Conservation (phyloP, 2,797 vertebrate genomes). For the Spinus olivaceus region DNA sequence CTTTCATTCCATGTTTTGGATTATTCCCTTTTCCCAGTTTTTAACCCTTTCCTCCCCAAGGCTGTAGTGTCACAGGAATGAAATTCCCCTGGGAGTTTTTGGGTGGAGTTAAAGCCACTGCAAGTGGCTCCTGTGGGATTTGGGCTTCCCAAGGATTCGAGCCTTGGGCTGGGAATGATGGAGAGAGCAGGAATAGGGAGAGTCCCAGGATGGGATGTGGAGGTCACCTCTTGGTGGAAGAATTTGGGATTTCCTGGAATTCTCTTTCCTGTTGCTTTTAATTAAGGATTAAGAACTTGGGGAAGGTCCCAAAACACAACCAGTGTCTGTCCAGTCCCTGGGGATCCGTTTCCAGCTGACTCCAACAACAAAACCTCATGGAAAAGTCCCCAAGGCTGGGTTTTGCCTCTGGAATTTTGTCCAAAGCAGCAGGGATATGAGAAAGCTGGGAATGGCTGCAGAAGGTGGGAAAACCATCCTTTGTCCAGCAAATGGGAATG, state of each 20-base stretch:
- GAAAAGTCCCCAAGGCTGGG: neutral
- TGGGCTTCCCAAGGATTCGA: neutral
- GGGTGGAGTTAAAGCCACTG: neutral
- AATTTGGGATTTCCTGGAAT: neutral
- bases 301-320: neutral
- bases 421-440: accelerated
- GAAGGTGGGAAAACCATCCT: neutral
- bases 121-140: neutral
- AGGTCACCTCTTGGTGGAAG: neutral
- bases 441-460: too few species aligned
- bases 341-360: neutral
- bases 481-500: neutral
- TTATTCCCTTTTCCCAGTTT: neutral
- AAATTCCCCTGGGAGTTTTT: neutral
- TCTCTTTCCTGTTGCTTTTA: neutral
- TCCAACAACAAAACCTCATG: neutral
- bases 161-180: neutral
- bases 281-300: neutral
- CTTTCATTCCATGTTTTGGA: neutral
- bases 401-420: neutral
- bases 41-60: neutral
- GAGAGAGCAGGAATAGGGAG: neutral
- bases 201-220: neutral
- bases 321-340: neutral
- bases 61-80: accelerated